A percentile compares a stretch with the other conserved stretches of the same genome.
These are phyloP conservation scores for Acronicta leporina DNA, from an alignment of 2,888 invertebrate genomes.

Conservation along the genomic window DNA sequence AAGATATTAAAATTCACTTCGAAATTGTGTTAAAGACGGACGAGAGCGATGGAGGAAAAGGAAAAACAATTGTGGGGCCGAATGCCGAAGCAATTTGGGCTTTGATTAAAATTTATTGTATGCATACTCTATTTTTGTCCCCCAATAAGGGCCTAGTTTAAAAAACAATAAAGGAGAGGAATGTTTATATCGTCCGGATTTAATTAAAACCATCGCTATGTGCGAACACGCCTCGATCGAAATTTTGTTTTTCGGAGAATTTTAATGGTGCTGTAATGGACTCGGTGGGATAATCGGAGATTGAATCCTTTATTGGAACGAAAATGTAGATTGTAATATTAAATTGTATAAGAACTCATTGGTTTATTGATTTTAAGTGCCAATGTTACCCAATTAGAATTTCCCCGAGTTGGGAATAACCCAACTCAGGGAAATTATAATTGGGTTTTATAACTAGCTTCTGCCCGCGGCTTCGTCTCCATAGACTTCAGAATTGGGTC, in stretches of 20 bases:
- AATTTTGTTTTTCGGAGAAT: slow-evolving; percentile 21
- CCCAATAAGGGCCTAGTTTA: slow-evolving; percentile 51
- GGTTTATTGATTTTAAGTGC: too few relatives aligned
- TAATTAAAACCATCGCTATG: slow-evolving; percentile 50
- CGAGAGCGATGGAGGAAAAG: slow-evolving; percentile 62
- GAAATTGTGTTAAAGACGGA: slow-evolving; percentile 64
- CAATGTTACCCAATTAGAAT: too few relatives aligned
- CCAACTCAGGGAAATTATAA: too few relatives aligned
- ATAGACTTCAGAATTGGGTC: too few relatives aligned
- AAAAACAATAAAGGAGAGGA: slow-evolving; percentile 43
- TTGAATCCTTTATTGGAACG: not conserved
- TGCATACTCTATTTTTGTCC: slow-evolving; percentile 67
- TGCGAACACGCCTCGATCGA: slow-evolving; percentile 17
- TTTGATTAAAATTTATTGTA: slow-evolving; percentile 83
- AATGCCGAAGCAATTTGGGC: slow-evolving; percentile 75
- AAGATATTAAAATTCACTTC: slow-evolving; percentile 69
- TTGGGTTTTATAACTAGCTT: too few relatives aligned
- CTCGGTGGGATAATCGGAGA: not conserved
- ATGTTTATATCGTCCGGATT: slow-evolving; percentile 30
- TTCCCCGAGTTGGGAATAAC: too few relatives aligned
- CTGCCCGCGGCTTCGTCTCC: too few relatives aligned
- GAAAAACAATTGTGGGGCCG: slow-evolving; percentile 69
- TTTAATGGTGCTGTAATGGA: slow-evolving; percentile 15
- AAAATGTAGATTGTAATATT: too few relatives aligned
- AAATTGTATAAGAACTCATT: too few relatives aligned